Base-by-base conservation (phyloP, 2,888 invertebrate genomes). In the Electrophaes corylata region DNA sequence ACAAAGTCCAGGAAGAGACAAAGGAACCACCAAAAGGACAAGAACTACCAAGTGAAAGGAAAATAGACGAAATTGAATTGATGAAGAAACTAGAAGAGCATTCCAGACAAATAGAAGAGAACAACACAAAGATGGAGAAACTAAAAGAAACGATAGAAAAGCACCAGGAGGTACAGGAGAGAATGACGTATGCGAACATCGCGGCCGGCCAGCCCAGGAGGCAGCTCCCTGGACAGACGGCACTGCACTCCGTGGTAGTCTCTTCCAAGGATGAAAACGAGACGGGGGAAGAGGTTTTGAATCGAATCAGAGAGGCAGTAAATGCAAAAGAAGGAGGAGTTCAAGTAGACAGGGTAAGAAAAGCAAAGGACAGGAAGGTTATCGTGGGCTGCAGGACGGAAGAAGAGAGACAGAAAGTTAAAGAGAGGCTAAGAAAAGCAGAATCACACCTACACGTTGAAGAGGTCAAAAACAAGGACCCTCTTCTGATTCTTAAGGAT, bases 241-340 rank as follows among this genome's bases (percentile, higher is more conserved):
- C 37, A 0, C 3, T 37, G 5, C 37, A 37, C 6, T 37, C 37
- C n/a, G n/a, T 35, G 2, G 33, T 35, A 4, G 33, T 35, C 5
- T n/a, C 33, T 12, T 11, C 33, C 1, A 35, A 12, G 12, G 33
- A 35, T 3, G 33, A 35, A 3, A 4, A 12, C 2, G 33, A 35
- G 4, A 35, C 33, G 12, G 33, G 33, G 12, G 33, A 35, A 35
- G 33, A 35, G 0, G 33, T 35, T 5, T 5, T 35, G 0, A 12
- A 12, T 3, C n/a, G 12, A 35, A 35, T 35, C 1, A 2, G 33
- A 35, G n/a, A 35, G 12, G 12, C 4, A 5, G 33, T 35, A 2
- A 23, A 23, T 23, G 23, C 23, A 5, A 35, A 35, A 12, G 33
- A 35, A 12, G 12, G 33, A 12, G 12, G 45, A 53, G 44, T 54